A percentile compares a stretch with the other conserved stretches of the same genome.
phyloP scores from a whole-genome alignment of 64 coral and sea anemone species.

The Montipora foliosa region DNA sequence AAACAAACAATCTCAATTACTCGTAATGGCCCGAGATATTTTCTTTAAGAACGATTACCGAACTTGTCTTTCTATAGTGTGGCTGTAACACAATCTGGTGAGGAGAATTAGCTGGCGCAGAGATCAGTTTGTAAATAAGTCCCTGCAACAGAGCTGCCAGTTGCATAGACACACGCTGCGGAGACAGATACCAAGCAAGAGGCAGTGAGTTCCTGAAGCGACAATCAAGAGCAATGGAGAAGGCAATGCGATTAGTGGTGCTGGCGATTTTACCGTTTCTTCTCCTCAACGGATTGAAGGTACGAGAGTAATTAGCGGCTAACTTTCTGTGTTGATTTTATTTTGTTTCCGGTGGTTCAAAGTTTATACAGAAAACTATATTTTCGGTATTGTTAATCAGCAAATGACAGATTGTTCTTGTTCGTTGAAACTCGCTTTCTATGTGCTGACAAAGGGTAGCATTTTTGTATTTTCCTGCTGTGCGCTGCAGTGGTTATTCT shows the following conservation, averaged over 20 bases:
- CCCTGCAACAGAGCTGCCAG: neutral
- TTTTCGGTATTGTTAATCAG: slow-evolving; percentile 32
- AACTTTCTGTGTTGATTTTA: neutral
- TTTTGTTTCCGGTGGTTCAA: slow-evolving; percentile 13
- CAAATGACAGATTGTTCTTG: slow-evolving; percentile 47
- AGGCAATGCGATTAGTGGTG: no score
- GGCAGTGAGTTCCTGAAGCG: neutral
- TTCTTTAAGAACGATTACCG: slow-evolving; percentile 53
- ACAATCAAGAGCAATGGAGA: neutral
- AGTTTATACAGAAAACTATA: slow-evolving; percentile 52
- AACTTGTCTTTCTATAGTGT: slow-evolving; percentile 32
- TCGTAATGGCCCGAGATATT: slow-evolving; percentile 57
- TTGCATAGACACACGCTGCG: neutral
- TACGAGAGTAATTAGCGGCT: slow-evolving; percentile 32
- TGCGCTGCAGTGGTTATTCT: neutral
- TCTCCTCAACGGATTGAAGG: slow-evolving; percentile 10
- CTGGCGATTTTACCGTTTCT: slow-evolving; percentile 12
- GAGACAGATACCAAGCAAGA: neutral
- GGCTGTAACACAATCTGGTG: slow-evolving; percentile 48
- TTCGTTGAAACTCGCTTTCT: slow-evolving; percentile 48
- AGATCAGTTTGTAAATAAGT: slow-evolving; percentile 17
- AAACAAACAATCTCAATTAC: slow-evolving; percentile 61
- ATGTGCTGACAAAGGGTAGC: slow-evolving; percentile 28
- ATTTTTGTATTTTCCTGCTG: slow-evolving; percentile 29
- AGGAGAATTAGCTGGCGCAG: neutral